Percentiles rank a stretch among this genome's conserved stretches.
phyloP scores from a whole-genome alignment of 2,113 vertebrate species.

The Trichechus manatus region DNA sequence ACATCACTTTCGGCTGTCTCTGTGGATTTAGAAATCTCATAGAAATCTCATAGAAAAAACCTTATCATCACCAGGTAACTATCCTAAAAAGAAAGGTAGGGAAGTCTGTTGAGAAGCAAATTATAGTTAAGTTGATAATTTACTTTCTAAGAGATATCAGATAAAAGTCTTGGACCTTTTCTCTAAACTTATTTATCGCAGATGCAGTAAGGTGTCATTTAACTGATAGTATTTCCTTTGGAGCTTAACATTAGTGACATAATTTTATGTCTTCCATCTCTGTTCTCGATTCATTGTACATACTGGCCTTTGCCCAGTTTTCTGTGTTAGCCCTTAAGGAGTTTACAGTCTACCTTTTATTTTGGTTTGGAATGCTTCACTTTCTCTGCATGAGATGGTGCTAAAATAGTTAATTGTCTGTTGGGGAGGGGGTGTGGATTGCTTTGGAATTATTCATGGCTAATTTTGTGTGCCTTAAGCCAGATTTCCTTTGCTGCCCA shows the following conservation, averaged over 20 bases:
- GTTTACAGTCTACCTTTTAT: neutral
- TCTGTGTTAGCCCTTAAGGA: neutral
- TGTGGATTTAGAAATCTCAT: neutral
- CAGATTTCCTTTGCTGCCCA: conserved; percentile 3
- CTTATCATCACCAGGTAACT: neutral
- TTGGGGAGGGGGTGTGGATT: neutral
- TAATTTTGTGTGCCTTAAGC: neutral
- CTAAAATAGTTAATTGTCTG: neutral
- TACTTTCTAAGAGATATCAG: neutral
- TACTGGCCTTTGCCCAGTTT: neutral
- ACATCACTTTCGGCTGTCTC: neutral
- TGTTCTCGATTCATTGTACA: neutral
- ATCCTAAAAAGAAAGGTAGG: neutral
- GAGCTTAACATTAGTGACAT: neutral
- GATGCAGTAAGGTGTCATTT: neutral
- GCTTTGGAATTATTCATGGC: neutral
- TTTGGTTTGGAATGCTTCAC: neutral
- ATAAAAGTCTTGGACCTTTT: neutral
- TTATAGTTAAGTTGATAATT: neutral
- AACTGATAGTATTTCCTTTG: neutral
- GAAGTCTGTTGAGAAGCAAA: neutral
- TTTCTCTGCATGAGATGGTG: neutral
- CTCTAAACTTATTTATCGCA: neutral
- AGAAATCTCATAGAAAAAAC: neutral
- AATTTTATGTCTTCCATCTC: neutral